Percentiles rank a stretch among this genome's conserved stretches.
These are phyloP conservation scores for Aquatica leii DNA, from an alignment of 2,888 invertebrate genomes.

Conservation along the genomic window DNA sequence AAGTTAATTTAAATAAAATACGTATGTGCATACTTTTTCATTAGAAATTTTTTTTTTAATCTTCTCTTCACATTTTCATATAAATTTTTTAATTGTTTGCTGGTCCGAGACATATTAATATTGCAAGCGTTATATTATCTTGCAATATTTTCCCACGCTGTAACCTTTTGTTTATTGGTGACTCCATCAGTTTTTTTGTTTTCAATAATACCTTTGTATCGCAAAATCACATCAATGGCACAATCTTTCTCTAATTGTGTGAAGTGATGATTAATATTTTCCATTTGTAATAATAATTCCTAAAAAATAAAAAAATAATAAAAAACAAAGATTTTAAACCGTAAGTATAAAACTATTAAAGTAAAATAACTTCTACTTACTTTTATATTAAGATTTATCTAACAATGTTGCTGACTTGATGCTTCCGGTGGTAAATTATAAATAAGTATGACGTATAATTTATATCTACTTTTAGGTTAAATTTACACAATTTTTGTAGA, in stretches of 20 bases:
- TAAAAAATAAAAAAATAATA: too few species aligned
- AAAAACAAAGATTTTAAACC: too few species aligned
- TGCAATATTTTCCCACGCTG: slow-evolving; percentile 36
- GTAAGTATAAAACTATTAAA: too few species aligned
- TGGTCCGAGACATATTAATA: slow-evolving; percentile 14
- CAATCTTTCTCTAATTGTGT: not conserved
- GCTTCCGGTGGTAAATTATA: too few species aligned
- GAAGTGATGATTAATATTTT: slow-evolving; percentile 2
- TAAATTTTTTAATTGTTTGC: slow-evolving; percentile 24
- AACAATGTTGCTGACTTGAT: too few species aligned
- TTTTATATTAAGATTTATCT: too few species aligned
- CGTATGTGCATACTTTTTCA: slow-evolving; percentile 8
- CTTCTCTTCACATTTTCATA: slow-evolving; percentile 23
- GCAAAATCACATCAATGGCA: slow-evolving; percentile 29
- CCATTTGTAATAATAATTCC: too few species aligned
- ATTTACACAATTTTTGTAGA: too few species aligned
- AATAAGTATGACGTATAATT: too few species aligned
- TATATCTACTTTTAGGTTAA: too few species aligned
- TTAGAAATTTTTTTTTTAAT: slow-evolving; percentile 15
- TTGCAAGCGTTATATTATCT: slow-evolving; percentile 18
- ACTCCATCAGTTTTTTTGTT: slow-evolving; percentile 61
- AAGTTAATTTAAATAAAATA: slow-evolving; percentile 10
- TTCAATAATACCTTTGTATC: slow-evolving; percentile 60
- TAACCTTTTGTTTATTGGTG: slow-evolving; percentile 60
- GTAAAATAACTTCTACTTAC: too few species aligned